Conservation (phyloP, 2,113 vertebrate species). For the Bubo bubo region DNA sequence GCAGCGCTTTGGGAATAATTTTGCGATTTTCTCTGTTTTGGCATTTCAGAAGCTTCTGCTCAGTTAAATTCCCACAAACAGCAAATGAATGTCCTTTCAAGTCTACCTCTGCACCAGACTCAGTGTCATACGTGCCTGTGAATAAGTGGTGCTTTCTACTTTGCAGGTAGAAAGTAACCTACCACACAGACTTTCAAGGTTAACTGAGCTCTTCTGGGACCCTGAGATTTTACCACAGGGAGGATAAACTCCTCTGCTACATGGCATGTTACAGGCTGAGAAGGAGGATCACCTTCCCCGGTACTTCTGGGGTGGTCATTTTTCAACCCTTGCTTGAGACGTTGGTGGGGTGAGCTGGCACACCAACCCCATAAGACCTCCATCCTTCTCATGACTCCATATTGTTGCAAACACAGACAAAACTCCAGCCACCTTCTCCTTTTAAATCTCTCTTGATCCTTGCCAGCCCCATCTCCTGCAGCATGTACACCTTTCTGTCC, state of each 20-base stretch:
- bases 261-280: accelerated
- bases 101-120: background rate
- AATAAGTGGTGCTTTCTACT: background rate
- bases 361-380: background rate
- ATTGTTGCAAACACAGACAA: background rate
- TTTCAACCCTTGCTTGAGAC: background rate
- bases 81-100: background rate
- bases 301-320: background rate
- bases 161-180: background rate
- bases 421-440: background rate
- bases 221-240: background rate
- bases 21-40: background rate
- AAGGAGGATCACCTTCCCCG: background rate
- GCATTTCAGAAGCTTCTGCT: background rate
- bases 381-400: accelerated
- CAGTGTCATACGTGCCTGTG: background rate
- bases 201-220: background rate
- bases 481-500: background rate
- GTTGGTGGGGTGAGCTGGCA: background rate
- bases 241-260: background rate
- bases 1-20: background rate
- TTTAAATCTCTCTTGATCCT: background rate
- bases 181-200: background rate
- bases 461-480: background rate
- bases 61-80: background rate